A percentile compares a stretch with the other conserved stretches of the same genome.
Evolutionary conservation across 2,113 vertebrate genomes (phyloP).

Genomic region (Mus musculus): DNA sequence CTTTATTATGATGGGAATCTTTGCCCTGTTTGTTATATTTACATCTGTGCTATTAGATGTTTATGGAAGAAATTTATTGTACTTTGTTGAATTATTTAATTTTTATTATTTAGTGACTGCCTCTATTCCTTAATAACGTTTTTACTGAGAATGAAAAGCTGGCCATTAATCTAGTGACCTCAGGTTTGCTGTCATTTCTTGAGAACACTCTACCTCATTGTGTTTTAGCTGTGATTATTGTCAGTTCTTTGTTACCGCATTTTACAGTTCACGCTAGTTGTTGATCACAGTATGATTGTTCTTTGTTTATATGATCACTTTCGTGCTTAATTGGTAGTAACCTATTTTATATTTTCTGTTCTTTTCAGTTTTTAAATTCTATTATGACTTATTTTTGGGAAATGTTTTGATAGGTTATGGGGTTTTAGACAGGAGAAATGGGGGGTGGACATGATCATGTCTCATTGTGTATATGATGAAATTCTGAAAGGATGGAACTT

Average conservation of each 20-base stretch:
- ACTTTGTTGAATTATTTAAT: background rate
- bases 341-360: background rate
- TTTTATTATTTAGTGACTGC: constrained; percentile 10
- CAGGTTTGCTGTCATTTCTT: background rate
- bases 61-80: constrained; percentile 1
- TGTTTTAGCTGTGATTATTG: background rate
- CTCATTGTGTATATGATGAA: background rate
- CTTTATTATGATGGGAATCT: background rate
- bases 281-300: background rate
- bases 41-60: background rate
- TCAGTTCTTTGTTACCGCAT: background rate
- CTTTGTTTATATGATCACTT: background rate
- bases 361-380: background rate
- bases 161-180: background rate
- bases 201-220: background rate
- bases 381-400: background rate
- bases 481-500: background rate
- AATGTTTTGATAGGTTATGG: background rate
- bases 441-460: background rate
- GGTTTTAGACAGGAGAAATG: background rate
- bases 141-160: background rate
- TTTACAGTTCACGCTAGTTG: background rate
- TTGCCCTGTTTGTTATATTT: background rate
- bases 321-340: background rate
- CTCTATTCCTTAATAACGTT: constrained; percentile 1